phyloP scores from a whole-genome alignment of 2,888 invertebrate species.

The Chironomus riparius region DNA sequence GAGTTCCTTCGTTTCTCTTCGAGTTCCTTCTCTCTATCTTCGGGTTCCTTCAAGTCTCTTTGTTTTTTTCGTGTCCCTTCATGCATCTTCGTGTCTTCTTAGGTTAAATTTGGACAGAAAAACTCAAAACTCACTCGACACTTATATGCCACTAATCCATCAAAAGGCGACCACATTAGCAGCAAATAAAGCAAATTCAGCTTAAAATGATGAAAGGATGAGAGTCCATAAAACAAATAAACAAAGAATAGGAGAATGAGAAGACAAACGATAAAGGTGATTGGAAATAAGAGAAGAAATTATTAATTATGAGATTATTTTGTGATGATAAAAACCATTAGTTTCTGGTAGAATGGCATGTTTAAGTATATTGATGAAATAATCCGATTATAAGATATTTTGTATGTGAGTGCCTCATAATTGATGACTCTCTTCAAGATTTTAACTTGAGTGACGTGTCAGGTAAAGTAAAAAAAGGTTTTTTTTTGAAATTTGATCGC shows the following conservation, averaged over 20 bases:
- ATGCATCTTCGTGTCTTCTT: no score
- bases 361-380: conserved; percentile 19
- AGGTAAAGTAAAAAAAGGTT: neutral
- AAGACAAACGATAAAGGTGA: neutral
- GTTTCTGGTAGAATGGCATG: conserved; percentile 9
- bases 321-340: conserved; percentile 26
- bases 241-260: no score
- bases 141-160: neutral
- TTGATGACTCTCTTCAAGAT: neutral
- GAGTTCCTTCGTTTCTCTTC: no score
- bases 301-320: conserved; percentile 18
- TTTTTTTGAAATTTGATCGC: neutral
- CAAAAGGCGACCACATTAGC: no score
- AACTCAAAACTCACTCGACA: neutral
- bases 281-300: conserved; percentile 6
- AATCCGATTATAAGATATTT: conserved; percentile 27
- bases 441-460: neutral
- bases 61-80: no score
- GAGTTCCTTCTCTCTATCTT: no score
- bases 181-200: no score
- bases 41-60: no score
- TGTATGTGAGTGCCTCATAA: neutral
- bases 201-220: no score
- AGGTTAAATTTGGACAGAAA: no score
- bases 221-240: no score